phyloP scores from a whole-genome alignment of 2,888 invertebrate species.

The Stenurella melanura region DNA sequence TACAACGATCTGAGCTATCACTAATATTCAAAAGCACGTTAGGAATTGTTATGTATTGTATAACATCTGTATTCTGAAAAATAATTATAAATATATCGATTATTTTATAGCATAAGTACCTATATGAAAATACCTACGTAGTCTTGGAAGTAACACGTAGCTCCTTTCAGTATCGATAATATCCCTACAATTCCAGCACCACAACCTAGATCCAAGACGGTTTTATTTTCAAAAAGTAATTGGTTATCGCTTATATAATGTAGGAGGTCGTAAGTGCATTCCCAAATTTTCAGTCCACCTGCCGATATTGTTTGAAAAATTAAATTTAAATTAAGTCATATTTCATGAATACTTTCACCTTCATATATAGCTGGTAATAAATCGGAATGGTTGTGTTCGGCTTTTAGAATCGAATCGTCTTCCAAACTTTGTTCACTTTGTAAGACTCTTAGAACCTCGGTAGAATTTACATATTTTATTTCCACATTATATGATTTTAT shows the following conservation, averaged over 20 bases:
- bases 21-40: conserved; percentile 82
- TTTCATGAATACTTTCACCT: conserved; percentile 74
- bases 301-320: conserved; percentile 56
- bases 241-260: conserved; percentile 77
- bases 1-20: conserved; percentile 73
- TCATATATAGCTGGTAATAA: conserved; percentile 86
- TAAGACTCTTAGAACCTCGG: conserved; percentile 68
- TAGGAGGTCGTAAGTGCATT: conserved; percentile 90
- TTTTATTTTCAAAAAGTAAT: conserved; percentile 74
- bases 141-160: conserved; percentile 91
- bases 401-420: conserved; percentile 72
- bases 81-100: conserved; percentile 63
- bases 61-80: conserved; percentile 89
- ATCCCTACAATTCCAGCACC: conserved; percentile 94
- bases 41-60: conserved; percentile 86
- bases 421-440: conserved; percentile 65
- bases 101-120: conserved; percentile 82
- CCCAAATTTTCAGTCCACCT: conserved; percentile 98
- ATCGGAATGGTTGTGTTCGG: conserved; percentile 83
- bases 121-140: conserved; percentile 91
- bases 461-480: conserved; percentile 74
- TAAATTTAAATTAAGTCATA: conserved; percentile 17
- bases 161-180: conserved; percentile 80
- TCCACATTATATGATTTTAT: conserved; percentile 61
- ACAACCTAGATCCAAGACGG: conserved; percentile 92